phyloP scores from a whole-genome alignment of 2,888 invertebrate genomes.

The Apamea sordens region DNA sequence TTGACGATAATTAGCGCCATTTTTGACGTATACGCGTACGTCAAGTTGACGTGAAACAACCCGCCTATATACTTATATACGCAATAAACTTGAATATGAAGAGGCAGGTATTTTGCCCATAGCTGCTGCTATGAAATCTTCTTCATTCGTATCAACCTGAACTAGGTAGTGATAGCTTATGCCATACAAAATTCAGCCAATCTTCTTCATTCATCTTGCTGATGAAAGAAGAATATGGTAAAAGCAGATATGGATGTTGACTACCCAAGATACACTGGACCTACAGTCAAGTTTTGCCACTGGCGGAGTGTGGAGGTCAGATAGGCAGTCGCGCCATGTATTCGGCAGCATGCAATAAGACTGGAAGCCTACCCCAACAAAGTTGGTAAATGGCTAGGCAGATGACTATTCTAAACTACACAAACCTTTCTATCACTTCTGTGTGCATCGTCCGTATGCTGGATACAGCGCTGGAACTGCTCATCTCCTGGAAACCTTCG shows the following conservation, averaged over 20 bases:
- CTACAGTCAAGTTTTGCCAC: not conserved
- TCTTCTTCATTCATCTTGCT: too few species aligned
- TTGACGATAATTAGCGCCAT: too few species aligned
- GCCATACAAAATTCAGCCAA: not conserved
- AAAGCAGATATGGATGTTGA: not conserved
- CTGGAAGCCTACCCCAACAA: not conserved
- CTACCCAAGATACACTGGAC: not conserved
- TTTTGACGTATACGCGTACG: too few species aligned
- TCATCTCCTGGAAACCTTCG: slow-evolving; percentile 87
- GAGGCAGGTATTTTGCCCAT: not conserved
- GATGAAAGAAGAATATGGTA: not conserved
- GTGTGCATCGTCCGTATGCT: slow-evolving; percentile 79
- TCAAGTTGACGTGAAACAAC: too few species aligned
- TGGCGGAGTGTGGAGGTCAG: too few species aligned
- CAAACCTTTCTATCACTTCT: slow-evolving; percentile 80
- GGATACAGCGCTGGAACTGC: slow-evolving; percentile 79
- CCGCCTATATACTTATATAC: too few species aligned
- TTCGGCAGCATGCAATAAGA: not conserved
- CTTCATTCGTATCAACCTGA: too few species aligned
- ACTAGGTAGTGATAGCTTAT: not conserved
- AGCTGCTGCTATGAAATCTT: not conserved
- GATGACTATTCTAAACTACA: not conserved
- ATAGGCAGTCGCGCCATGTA: not conserved
- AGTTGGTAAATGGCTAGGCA: not conserved
- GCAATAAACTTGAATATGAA: not conserved